Conservation (phyloP, 2,113 vertebrate genomes). For the Callithrix jacchus region DNA sequence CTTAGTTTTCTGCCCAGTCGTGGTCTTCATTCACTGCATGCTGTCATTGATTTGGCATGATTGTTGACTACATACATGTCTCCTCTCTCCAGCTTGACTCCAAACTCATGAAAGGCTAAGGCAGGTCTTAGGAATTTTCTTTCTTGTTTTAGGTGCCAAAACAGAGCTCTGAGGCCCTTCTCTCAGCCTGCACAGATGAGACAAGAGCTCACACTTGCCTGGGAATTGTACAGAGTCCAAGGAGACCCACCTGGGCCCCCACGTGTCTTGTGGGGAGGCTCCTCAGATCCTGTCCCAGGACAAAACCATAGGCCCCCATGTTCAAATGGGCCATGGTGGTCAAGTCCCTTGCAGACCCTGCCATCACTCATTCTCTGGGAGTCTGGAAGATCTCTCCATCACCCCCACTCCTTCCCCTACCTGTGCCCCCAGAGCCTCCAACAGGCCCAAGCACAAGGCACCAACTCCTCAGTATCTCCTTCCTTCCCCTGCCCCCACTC, state of each 20-base stretch:
- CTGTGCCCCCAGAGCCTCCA: neutral
- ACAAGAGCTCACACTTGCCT: no score
- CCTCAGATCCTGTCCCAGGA: neutral
- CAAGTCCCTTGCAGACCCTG: fast-evolving
- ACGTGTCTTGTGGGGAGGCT: neutral
- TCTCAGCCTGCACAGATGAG: neutral
- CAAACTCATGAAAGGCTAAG: neutral
- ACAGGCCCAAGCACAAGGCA: neutral
- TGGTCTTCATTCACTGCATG: fast-evolving
- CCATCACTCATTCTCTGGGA: no score
- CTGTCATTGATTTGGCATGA: neutral
- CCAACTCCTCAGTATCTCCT: no score
- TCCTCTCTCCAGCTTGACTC: neutral
- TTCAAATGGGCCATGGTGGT: neutral
- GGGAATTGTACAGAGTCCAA: neutral
- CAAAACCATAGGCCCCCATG: neutral
- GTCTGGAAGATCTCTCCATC: fast-evolving
- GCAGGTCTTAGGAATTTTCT: fast-evolving
- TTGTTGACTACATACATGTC: no score
- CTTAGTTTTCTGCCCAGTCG: neutral
- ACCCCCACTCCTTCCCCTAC: no score
- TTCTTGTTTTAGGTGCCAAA: neutral
- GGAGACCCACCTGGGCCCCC: neutral
- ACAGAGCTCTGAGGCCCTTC: fast-evolving
- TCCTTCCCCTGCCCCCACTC: neutral